Evolutionary conservation across 2,888 invertebrate genomes (phyloP), one percentile per base, ranked within the genome.

Genomic region (Nyleta sp.): DNA sequence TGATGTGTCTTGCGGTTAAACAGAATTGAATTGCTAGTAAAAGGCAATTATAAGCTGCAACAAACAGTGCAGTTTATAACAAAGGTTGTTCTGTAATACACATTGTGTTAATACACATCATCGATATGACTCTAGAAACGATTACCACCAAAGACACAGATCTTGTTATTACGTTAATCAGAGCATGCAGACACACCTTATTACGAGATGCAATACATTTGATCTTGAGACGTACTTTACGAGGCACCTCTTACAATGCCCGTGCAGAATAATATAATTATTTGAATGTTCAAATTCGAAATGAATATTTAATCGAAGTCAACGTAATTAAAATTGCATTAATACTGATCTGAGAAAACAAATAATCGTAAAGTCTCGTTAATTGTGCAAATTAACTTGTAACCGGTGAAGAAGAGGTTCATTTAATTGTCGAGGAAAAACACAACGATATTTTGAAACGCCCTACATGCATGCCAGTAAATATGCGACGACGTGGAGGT

Each of bases 121-220:
- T 62, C 62, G 17, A 67, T 65, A 67, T 77, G 60, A 72, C 60
- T 72, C 78, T 64, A 65, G 48, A 73, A 62, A 57, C 64, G 64
- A 73, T 78, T 73, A 65, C 59, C 18, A 33, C 44, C 50, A 42
- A 72, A 78, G 67, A 60, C 52, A 57, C 38, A 73, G 38, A 57
- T 70, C 72, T 78, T 38, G 57, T 78, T 78, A 78, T 62, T 60
- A 68, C 70, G 73, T 50, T 67, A 74, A 78, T 64, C 73, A 78
- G 78, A 78, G 73, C 73, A 74, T 78, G 65, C 22, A 78, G 73
- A 65, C 78, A 78, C 78, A 65, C 78, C 78, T 78, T 73, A 48
- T 57, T 50, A 64, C 35, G 35, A 55, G 62, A 48, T 42, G 35
- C 33, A 65, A 55, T 50, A 67, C 42, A 44, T 68, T 73, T 52